Conservation (phyloP, 2,888 invertebrate genomes). For the Gerris lacustris region DNA sequence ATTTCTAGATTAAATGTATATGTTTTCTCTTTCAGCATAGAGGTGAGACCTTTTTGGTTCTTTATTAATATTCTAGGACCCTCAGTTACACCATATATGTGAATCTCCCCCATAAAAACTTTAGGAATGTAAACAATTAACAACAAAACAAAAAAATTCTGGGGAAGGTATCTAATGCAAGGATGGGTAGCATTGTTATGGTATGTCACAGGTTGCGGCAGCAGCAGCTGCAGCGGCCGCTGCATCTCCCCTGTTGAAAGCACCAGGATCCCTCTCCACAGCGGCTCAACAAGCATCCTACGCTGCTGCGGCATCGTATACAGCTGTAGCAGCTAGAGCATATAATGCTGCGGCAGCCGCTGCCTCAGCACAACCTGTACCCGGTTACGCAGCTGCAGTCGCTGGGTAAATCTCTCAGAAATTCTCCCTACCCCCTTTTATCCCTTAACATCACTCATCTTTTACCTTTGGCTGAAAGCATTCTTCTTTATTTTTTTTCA, state of each 20-base stretch:
- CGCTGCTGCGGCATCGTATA: conserved; percentile 76
- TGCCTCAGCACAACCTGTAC: conserved; percentile 48
- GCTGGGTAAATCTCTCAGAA: conserved; percentile 46
- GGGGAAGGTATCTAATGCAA: no score
- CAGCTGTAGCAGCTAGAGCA: conserved; percentile 72
- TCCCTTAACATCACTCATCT: no score
- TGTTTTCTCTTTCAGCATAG: no score
- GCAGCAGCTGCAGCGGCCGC: conserved; percentile 59
- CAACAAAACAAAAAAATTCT: no score
- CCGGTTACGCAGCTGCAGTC: conserved; percentile 59
- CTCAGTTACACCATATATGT: no score
- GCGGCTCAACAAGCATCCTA: conserved; percentile 76
- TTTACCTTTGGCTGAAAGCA: background rate
- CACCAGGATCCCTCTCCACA: conserved; percentile 50
- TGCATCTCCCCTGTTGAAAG: conserved; percentile 67
- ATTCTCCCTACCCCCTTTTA: conserved; percentile 4
- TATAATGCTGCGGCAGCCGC: conserved; percentile 64
- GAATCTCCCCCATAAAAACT: no score
- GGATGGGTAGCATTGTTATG: no score
- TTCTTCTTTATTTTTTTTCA: background rate
- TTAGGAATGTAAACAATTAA: no score
- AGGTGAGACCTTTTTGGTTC: no score
- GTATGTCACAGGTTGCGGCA: conserved; percentile 44
- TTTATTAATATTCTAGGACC: no score
- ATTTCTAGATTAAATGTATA: no score